Base-by-base conservation (phyloP, 2,113 vertebrate genomes). In the Barnardius zonarius region DNA sequence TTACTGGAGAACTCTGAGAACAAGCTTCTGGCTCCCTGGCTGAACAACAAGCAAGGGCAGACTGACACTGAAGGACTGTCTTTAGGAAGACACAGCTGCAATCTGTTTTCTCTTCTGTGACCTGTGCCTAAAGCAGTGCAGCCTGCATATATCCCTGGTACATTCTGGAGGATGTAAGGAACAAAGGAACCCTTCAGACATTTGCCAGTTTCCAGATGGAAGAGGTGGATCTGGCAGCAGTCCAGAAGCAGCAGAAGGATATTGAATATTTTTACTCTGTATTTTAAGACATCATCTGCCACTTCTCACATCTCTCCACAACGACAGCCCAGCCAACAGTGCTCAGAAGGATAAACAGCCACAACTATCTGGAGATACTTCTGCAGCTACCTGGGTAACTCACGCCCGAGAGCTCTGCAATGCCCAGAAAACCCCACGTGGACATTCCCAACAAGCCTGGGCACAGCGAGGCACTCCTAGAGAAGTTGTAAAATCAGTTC, bases 221-320 rank as follows among this genome's bases (percentile, higher is more conserved):
- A 41, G 95, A 79, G 83, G 78, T 35, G 44, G 90, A 76, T 51
- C 63, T 88, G 90, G 88, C 88, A 90, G 22, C 6, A 2, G 14
- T 19, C 79, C 90, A 69, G 28, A 49, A 86, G 57, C 88, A 46
- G 75, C 93, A 97, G 95, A 85, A 93, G 85, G 83, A 91, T 69
- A 85, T 0, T 22, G 75, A 91, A 2, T 94, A 88, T 94, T 96
- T 97, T 94, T 83, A 90, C 43, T 66, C 54, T 19, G 49, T 83
- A 86, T 93, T 97, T 94, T 93, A 88, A 88, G 90, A 52, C 59
- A 88, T 88, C 83, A 96, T 95, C 92, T 95, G 92, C 49, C 49
- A 52, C 75, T 90, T 85, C 72, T 88, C 62, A 13, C 85, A 79
- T 64, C 82, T 46, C 52, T 0, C 43, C 13, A 24, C 5, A 20